A percentile compares a stretch with the other conserved stretches of the same genome.
These are phyloP conservation scores for Saccostrea cuccullata DNA, from an alignment of 1,140 invertebrate species.

Conservation along the genomic window DNA sequence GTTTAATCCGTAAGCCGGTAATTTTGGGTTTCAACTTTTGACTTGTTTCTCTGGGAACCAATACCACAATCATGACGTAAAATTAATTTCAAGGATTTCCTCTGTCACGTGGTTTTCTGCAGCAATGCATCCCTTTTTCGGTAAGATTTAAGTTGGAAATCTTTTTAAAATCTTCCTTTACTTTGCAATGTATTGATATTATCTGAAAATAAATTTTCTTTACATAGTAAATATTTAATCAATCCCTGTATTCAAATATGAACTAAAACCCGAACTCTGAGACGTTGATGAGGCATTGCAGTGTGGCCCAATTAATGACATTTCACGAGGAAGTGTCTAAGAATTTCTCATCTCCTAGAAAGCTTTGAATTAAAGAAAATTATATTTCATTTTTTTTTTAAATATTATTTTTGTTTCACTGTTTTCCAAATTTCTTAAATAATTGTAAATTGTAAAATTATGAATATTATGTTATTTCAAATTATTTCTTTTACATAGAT, in stretches of 20 bases:
- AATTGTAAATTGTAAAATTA: no score
- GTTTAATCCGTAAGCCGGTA: conserved; percentile 23
- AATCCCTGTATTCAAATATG: not conserved
- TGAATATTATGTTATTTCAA: no score
- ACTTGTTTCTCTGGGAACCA: conserved; percentile 17
- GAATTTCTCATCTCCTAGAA: not conserved
- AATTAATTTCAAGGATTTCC: conserved; percentile 31
- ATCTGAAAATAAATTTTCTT: conserved; percentile 14
- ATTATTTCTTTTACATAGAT: no score
- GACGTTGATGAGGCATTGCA: not conserved
- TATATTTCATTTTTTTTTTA: no score
- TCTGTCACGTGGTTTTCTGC: conserved; percentile 17
- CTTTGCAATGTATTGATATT: conserved; percentile 14
- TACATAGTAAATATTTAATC: conserved; percentile 32
- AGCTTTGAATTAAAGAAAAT: not conserved
- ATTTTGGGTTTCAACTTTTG: not conserved
- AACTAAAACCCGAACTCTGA: not conserved
- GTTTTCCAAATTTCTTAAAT: no score
- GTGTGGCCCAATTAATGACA: conserved; percentile 3
- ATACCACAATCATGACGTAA: conserved; percentile 20
- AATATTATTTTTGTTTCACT: no score
- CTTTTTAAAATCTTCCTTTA: not conserved
- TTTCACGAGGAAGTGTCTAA: not conserved
- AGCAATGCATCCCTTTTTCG: not conserved
- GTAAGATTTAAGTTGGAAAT: not conserved